A percentile compares a stretch with the other conserved stretches of the same genome.
Conservation (phyloP, 2,888 invertebrate species). For the Gastracanthus pulcherrimus region DNA sequence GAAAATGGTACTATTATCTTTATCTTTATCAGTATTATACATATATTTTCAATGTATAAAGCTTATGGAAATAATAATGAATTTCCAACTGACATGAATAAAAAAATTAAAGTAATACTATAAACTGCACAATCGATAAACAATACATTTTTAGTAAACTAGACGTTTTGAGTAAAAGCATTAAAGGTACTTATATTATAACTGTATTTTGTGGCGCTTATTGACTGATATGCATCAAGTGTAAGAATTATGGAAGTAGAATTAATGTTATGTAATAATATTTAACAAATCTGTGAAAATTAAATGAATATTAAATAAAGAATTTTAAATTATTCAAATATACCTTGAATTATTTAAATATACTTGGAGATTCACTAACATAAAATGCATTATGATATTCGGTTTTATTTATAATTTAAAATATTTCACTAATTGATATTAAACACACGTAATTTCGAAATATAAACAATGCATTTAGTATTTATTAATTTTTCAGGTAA, state of each 20-base stretch:
- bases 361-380: no score
- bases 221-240: not conserved
- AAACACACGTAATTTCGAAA: no score
- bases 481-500: no score
- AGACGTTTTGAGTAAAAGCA: not conserved
- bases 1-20: not conserved
- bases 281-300: no score
- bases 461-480: not conserved
- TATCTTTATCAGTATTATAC: not conserved
- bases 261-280: no score
- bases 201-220: not conserved
- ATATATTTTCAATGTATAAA: not conserved
- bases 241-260: no score
- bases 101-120: not conserved
- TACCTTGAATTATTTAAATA: no score
- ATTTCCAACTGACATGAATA: not conserved
- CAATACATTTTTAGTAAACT: not conserved
- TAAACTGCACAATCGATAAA: not conserved
- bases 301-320: no score
- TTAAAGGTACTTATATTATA: not conserved
- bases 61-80: not conserved
- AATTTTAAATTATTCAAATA: no score
- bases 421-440: no score
- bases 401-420: no score
- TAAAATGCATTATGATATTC: no score